phyloP scores from a whole-genome alignment of 2,113 vertebrate species.

The Tamias sibiricus region DNA sequence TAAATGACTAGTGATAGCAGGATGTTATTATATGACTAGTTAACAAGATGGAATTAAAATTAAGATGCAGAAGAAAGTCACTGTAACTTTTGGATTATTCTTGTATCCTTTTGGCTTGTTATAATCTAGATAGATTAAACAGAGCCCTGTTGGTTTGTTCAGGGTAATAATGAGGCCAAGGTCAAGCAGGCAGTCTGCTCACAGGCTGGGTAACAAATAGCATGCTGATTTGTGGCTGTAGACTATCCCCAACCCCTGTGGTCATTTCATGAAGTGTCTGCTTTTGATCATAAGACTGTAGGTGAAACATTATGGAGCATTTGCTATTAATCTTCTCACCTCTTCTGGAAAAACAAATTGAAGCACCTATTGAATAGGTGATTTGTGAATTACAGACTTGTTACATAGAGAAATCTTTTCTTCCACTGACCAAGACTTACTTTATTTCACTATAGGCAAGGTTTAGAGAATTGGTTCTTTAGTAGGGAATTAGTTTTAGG shows the following conservation, averaged over 20 bases:
- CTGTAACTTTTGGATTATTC: not conserved
- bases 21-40: not conserved
- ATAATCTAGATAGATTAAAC: not conserved
- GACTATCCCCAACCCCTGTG: not conserved
- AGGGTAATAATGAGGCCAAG: not conserved
- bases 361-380: not conserved
- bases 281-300: slow-evolving; percentile 29
- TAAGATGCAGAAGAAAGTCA: not conserved
- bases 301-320: slow-evolving; percentile 3
- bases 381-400: slow-evolving; percentile 8
- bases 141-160: not conserved
- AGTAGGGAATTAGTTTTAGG: not conserved
- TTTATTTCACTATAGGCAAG: not conserved
- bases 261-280: not conserved
- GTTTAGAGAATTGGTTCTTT: not conserved
- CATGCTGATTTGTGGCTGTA: not conserved
- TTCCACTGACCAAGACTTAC: not conserved
- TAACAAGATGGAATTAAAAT: not conserved
- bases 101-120: not conserved
- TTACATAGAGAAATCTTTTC: not conserved
- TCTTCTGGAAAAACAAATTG: not conserved
- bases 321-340: slow-evolving; percentile 24
- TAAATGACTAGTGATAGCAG: not conserved
- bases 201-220: not conserved
- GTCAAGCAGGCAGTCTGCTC: not conserved